A percentile compares a stretch with the other conserved stretches of the same genome.
phyloP scores from a whole-genome alignment of 2,113 vertebrate species.

The Elachura formosa region DNA sequence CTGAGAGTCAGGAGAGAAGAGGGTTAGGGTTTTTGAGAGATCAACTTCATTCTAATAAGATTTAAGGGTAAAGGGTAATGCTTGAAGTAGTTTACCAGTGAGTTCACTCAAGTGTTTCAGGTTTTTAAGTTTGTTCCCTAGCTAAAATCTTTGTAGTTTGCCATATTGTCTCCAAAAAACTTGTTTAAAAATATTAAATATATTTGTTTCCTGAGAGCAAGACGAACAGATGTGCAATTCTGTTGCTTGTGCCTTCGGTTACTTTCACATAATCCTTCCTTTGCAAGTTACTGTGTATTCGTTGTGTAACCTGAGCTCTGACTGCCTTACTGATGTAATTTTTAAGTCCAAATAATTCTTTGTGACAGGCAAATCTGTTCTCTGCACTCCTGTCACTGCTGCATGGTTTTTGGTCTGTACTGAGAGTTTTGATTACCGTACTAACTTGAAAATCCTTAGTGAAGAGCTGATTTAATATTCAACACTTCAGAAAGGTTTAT shows the following conservation, averaged over 20 bases:
- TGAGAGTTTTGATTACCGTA: neutral
- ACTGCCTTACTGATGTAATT: neutral
- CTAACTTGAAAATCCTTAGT: neutral
- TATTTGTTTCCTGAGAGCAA: neutral
- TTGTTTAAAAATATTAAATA: neutral
- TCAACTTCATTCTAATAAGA: neutral
- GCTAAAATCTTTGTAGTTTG: neutral
- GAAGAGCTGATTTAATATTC: neutral
- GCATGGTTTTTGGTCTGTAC: neutral
- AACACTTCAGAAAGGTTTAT: neutral
- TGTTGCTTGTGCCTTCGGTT: neutral
- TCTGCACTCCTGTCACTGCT: neutral
- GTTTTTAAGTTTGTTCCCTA: neutral
- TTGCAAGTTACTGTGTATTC: neutral
- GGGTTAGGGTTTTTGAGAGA: neutral
- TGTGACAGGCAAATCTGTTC: neutral
- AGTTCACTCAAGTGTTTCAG: neutral
- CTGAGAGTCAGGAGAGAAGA: neutral
- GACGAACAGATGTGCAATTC: neutral
- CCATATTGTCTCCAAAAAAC: neutral
- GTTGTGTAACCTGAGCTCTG: neutral
- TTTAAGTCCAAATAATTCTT: neutral
- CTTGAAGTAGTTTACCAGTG: neutral
- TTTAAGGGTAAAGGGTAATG: neutral
- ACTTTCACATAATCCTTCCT: neutral